Evolutionary conservation across 1,140 invertebrate species (phyloP).

Genomic region (Geopemphigus sp.): DNA sequence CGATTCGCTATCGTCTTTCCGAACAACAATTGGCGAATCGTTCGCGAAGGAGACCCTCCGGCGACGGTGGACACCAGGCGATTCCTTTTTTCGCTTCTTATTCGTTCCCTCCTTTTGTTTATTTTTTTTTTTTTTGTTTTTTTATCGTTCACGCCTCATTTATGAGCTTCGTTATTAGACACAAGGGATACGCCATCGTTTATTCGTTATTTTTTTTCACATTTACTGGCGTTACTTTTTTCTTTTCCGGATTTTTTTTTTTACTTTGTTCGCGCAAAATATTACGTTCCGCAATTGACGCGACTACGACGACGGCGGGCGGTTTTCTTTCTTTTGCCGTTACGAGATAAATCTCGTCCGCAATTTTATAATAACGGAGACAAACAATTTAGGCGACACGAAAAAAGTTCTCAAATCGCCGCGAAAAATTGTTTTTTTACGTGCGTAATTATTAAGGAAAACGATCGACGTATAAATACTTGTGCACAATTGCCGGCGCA

Average conservation of each 20-base stretch:
- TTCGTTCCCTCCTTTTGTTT: too few relatives aligned
- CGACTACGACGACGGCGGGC: not conserved
- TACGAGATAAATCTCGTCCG: too few relatives aligned
- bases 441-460: too few relatives aligned
- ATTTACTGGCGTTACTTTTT: not conserved
- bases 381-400: too few relatives aligned
- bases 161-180: constrained; percentile 18
- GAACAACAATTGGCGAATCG: not conserved
- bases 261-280: not conserved
- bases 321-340: not conserved
- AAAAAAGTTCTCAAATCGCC: not conserved
- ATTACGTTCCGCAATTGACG: not conserved
- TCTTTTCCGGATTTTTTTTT: too few relatives aligned
- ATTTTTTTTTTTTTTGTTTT: not conserved
- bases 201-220: not conserved
- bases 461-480: too few relatives aligned
- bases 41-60: too few relatives aligned
- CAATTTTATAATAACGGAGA: too few relatives aligned
- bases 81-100: not conserved
- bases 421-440: too few relatives aligned
- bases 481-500: too few relatives aligned
- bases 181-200: not conserved
- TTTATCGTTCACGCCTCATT: constrained; percentile 21
- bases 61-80: not conserved
- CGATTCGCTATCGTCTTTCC: not conserved